phyloP scores from a whole-genome alignment of 2,797 vertebrate genomes.

The Onychomys torridus region DNA sequence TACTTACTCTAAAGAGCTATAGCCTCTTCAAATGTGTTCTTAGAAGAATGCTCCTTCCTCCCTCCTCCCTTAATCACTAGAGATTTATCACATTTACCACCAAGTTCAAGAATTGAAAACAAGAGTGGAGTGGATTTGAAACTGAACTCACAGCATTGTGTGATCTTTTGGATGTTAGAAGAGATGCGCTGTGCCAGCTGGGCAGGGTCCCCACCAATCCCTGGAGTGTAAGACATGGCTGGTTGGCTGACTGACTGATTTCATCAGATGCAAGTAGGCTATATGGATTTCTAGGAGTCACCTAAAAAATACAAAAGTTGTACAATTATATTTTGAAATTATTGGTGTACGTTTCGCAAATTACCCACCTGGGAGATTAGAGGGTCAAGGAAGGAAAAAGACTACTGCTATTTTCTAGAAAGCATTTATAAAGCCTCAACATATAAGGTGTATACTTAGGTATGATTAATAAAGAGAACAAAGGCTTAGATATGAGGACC shows the following conservation, averaged over 20 bases:
- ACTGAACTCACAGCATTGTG: slow-evolving; percentile 89
- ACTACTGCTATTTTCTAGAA: not conserved
- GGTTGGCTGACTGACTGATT: slow-evolving; percentile 36
- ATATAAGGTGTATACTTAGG: not conserved
- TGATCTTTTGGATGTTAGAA: slow-evolving; percentile 91
- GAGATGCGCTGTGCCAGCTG: slow-evolving; percentile 89
- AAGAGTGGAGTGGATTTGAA: not conserved
- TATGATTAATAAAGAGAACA: not conserved
- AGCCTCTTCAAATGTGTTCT: not conserved
- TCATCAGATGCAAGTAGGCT: slow-evolving; percentile 78
- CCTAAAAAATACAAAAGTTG: slow-evolving; percentile 74
- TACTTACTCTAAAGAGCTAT: not conserved
- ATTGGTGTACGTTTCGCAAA: slow-evolving; percentile 7
- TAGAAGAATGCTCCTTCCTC: not conserved
- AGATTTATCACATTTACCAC: not conserved
- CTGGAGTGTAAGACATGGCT: slow-evolving; percentile 84
- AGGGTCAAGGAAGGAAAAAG: not conserved
- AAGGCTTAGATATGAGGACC: not conserved
- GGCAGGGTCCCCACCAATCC: slow-evolving; percentile 84
- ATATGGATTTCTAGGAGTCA: slow-evolving; percentile 67
- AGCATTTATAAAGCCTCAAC: slow-evolving; percentile 21
- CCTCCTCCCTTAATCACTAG: not conserved
- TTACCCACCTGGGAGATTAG: not conserved
- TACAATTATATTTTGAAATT: slow-evolving; percentile 17
- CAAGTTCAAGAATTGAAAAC: slow-evolving; percentile 29